Evolutionary conservation across 2,888 invertebrate species (phyloP).

Genomic region (Oscheius sp.): DNA sequence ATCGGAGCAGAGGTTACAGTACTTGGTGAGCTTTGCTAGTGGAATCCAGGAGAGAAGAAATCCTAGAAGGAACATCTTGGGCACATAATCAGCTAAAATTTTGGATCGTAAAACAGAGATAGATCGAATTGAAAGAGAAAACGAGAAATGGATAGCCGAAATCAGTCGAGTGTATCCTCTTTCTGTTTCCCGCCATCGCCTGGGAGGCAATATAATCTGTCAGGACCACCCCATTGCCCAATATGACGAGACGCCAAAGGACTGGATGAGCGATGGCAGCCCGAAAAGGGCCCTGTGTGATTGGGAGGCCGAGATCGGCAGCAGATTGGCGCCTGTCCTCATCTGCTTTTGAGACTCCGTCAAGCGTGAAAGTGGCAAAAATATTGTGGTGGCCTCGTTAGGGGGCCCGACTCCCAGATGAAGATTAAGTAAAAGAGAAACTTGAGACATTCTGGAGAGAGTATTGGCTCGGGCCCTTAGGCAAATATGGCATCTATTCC

Average conservation of each 20-base stretch:
- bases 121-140: not conserved
- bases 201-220: constrained; percentile 4
- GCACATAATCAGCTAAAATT: not conserved
- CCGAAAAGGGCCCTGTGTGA: constrained; percentile 12
- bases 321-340: constrained; percentile 27
- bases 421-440: not conserved
- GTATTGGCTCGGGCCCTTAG: constrained; percentile 4
- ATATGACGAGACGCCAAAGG: constrained; percentile 15
- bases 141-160: constrained; percentile 19
- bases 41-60: constrained; percentile 22
- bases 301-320: not conserved
- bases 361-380: not conserved
- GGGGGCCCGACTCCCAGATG: not conserved
- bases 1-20: constrained; percentile 50
- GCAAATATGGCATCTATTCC: constrained; percentile 7
- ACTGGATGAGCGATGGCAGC: constrained; percentile 29
- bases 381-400: constrained; percentile 10
- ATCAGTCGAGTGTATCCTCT: not conserved
- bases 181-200: not conserved
- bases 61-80: constrained; percentile 37
- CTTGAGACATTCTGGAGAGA: constrained; percentile 10
- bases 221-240: not conserved
- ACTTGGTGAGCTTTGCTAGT: constrained; percentile 36
- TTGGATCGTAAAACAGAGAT: too few relatives aligned
- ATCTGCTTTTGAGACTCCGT: constrained; percentile 2